Base-by-base conservation (phyloP, 2,113 vertebrate genomes). In the Chaetodon auriga region DNA sequence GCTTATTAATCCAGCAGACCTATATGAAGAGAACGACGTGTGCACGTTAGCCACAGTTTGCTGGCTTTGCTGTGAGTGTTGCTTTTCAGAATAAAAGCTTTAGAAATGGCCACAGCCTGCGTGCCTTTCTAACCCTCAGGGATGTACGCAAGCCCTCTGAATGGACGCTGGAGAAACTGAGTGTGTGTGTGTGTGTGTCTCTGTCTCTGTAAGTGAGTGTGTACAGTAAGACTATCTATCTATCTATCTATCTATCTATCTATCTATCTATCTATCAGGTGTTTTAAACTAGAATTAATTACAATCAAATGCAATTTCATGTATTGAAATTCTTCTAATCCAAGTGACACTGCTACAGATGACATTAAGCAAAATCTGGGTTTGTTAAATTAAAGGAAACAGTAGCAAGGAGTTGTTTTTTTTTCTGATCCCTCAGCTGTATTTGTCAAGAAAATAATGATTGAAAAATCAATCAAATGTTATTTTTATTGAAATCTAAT, bases 101-200 rank as follows among this genome's bases (percentile, higher is more conserved):
- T 87, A 86, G 38, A 93, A 92, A 93, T 18, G 87, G 78, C 53
- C 51, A 46, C 45, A 41, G 65, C 55, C 84, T 55, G 94, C 94
- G 94, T 92, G 89, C 90, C 94, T 93, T 91, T 96, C 93, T 93
- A 93, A 94, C 90, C 94, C 68, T 89, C 61, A 69, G 89, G 86
- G 90, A 90, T 80, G 91, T 90, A 92, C 86, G 78, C 80, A 83
- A 89, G 81, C 63, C 41, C 68, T 83, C 79, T 91, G 93, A 95
- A 95, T 91, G 85, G 91, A 82, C 63, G 70, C 90, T 77, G 61
- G 89, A 86, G 91, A 80, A 80, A 21, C 61, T 36, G 68, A 13
- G n/a, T 60, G 62, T 38, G 64, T 48, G 36, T 41, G 46, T 41
- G 21, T 25, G 36, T 16, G 48, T 21, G n/a, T 30, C 2, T 30